phyloP scores from a whole-genome alignment of 2,113 vertebrate species.

The Ahaetulla prasina region DNA sequence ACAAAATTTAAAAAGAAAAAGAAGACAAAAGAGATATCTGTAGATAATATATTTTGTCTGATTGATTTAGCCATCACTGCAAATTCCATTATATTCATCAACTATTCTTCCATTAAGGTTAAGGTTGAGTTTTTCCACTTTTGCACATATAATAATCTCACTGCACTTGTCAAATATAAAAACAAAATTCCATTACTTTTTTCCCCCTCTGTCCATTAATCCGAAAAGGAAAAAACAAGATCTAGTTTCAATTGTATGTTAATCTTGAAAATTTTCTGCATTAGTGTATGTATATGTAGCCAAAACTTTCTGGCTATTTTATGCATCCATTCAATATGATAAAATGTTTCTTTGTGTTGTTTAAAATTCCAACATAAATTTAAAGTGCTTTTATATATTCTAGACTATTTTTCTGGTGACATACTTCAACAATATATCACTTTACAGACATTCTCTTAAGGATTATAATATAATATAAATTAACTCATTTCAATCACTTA shows the following conservation, averaged over 20 bases:
- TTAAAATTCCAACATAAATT: background rate
- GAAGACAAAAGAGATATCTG: background rate
- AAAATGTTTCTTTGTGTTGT: background rate
- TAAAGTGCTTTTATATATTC: background rate
- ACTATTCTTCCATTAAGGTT: background rate
- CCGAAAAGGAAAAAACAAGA: background rate
- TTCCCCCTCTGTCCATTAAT: background rate
- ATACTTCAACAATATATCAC: background rate
- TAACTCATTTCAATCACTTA: background rate
- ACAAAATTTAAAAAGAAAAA: background rate
- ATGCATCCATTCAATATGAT: background rate
- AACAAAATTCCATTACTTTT: background rate
- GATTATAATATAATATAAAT: background rate
- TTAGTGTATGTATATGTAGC: background rate
- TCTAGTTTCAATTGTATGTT: background rate
- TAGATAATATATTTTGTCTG: background rate
- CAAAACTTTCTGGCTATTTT: background rate
- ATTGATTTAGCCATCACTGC: background rate
- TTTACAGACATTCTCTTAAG: background rate
- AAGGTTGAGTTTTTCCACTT: background rate
- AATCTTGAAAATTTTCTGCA: background rate
- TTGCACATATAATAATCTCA: background rate
- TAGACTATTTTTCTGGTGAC: background rate
- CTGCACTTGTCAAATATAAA: background rate
- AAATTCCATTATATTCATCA: background rate